Evolutionary conservation across 2,797 vertebrate genomes (phyloP).

Genomic region (Coluber constrictor): DNA sequence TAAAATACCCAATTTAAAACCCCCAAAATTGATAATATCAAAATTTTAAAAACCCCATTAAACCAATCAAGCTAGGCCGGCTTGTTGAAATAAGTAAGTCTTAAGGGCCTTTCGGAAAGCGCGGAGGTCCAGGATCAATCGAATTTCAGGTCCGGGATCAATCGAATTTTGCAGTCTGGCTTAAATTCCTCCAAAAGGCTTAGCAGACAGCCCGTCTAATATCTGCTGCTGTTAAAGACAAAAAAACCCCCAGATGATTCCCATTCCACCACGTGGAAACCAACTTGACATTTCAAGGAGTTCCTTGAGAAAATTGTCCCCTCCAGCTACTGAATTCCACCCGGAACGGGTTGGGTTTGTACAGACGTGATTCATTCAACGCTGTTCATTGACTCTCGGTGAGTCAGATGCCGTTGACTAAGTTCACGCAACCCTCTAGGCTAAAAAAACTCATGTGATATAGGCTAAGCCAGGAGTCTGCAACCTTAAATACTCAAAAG

Average conservation of each 20-base stretch:
- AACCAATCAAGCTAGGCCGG: too few relatives aligned
- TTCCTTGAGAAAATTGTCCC: background rate
- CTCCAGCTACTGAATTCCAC: background rate
- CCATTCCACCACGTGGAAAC: background rate
- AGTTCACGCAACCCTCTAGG: background rate
- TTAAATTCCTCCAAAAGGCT: background rate
- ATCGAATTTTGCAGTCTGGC: too few relatives aligned
- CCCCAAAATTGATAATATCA: too few relatives aligned
- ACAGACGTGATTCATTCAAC: background rate
- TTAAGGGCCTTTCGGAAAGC: too few relatives aligned
- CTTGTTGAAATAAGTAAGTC: too few relatives aligned
- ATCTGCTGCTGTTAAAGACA: background rate
- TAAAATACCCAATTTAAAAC: too few relatives aligned
- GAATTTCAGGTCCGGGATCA: too few relatives aligned
- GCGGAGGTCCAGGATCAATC: too few relatives aligned
- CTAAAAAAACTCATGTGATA: background rate
- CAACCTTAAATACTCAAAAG: too few relatives aligned
- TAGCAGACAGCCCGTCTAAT: background rate
- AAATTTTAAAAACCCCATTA: too few relatives aligned
- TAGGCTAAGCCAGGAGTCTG: too few relatives aligned
- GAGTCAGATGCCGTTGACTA: background rate
- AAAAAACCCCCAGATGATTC: background rate
- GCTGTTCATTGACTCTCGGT: background rate
- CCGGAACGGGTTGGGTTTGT: background rate
- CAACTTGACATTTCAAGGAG: background rate